Percentiles rank a stretch among this genome's conserved stretches.
These are phyloP conservation scores for Pyrgilauda ruficollis DNA, from an alignment of 2,113 vertebrate genomes.

Conservation along the genomic window DNA sequence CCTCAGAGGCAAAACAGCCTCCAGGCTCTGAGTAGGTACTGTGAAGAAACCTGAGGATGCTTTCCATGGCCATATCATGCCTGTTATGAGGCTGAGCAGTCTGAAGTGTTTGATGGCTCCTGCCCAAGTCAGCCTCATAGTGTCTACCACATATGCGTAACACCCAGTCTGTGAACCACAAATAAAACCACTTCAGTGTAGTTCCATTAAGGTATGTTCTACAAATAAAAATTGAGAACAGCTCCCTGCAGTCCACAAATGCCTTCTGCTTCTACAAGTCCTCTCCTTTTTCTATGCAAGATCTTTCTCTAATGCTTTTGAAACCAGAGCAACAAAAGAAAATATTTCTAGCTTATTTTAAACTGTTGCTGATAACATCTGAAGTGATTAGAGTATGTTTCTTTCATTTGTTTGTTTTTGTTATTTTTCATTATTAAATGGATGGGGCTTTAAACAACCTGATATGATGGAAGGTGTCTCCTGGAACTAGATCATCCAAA, in stretches of 20 bases:
- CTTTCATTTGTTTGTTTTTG: not conserved
- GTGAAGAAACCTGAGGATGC: not conserved
- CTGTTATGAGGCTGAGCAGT: not conserved
- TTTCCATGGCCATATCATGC: not conserved
- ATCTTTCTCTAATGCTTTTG: not conserved
- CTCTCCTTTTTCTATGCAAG: not conserved
- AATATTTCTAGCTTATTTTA: not conserved
- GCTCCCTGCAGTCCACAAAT: not conserved
- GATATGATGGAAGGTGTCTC: not conserved
- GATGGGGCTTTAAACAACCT: not conserved
- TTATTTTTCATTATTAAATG: not conserved
- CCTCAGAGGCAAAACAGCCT: not conserved
- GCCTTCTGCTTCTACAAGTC: not conserved
- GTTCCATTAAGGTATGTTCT: slow-evolving; percentile 1
- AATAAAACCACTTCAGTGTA: not conserved
- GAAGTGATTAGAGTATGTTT: not conserved
- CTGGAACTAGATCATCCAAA: not conserved
- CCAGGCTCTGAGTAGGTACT: not conserved
- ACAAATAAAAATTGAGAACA: not conserved
- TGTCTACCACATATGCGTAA: not conserved
- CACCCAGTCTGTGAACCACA: not conserved
- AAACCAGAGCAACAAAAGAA: slow-evolving; percentile 2
- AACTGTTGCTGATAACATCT: not conserved
- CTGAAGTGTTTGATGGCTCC: not conserved
- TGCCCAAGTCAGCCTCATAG: not conserved